Evolutionary conservation across 2,888 invertebrate species (phyloP).

Genomic region (Platycheirus rosarum): DNA sequence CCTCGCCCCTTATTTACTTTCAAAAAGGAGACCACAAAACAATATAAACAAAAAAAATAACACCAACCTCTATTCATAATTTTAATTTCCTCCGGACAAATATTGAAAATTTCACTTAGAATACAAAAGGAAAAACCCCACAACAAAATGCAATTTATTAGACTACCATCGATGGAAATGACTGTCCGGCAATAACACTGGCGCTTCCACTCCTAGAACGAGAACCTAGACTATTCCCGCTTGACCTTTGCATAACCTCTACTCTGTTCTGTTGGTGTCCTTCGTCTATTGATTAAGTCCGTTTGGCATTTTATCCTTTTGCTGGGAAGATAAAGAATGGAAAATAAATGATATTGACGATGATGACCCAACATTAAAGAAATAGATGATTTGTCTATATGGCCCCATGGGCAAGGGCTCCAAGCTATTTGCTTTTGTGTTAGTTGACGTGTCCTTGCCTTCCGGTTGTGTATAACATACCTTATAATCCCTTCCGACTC

Average conservation of each 20-base stretch:
- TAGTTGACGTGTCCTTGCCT: constrained; percentile 6
- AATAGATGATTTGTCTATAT: background rate
- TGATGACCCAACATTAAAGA: constrained; percentile 31
- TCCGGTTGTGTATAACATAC: background rate
- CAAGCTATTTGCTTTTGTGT: constrained; percentile 26
- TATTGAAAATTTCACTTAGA: constrained; percentile 35
- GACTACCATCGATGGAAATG: constrained; percentile 18
- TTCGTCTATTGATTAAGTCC: constrained; percentile 11
- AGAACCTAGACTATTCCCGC: background rate
- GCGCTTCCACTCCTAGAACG: constrained; percentile 22
- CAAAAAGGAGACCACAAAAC: too few species aligned
- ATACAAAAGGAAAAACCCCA: constrained; percentile 6
- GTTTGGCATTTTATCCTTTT: constrained; percentile 25
- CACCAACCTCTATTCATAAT: constrained; percentile 26
- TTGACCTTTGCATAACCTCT: constrained; percentile 3
- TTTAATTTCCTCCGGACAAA: constrained; percentile 32
- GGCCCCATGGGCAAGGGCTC: constrained; percentile 1
- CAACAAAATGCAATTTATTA: constrained; percentile 26
- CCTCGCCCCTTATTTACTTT: too few species aligned
- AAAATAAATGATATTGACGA: constrained; percentile 56
- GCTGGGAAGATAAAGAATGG: background rate
- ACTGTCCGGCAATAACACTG: background rate
- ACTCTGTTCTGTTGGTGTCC: background rate
- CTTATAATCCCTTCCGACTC: background rate
- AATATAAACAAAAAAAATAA: background rate